Conservation (phyloP, 1,140 invertebrate species). For the Cherax quadricarinatus region DNA sequence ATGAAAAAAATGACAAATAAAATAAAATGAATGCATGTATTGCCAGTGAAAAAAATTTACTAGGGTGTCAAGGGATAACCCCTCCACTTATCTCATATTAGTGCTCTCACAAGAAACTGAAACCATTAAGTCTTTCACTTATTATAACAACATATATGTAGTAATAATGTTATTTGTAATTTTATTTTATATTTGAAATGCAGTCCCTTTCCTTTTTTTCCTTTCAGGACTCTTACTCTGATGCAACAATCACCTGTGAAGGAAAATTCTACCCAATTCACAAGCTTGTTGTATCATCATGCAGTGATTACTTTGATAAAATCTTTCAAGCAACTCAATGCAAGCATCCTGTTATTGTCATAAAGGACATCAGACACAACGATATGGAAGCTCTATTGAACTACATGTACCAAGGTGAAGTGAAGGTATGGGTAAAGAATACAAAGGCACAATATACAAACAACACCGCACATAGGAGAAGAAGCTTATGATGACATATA, state of each 20-base stretch:
- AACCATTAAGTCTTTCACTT: too few relatives aligned
- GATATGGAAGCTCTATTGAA: slow-evolving; percentile 32
- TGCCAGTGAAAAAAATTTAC: too few relatives aligned
- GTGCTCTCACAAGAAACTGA: too few relatives aligned
- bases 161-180: not conserved
- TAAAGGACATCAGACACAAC: slow-evolving; percentile 35
- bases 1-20: too few relatives aligned
- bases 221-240: slow-evolving; percentile 38
- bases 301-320: slow-evolving; percentile 53
- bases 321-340: slow-evolving; percentile 29
- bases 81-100: too few relatives aligned
- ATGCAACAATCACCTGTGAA: slow-evolving; percentile 50
- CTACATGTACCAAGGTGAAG: slow-evolving; percentile 56
- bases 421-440: slow-evolving; percentile 25
- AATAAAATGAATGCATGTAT: too few relatives aligned
- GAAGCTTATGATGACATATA: too few relatives aligned
- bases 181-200: not conserved
- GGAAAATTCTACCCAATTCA: slow-evolving; percentile 56
- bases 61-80: too few relatives aligned
- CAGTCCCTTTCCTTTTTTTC: not conserved
- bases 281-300: slow-evolving; percentile 43
- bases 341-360: slow-evolving; percentile 48
- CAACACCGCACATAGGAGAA: too few relatives aligned
- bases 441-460: too few relatives aligned
- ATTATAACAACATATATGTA: too few relatives aligned